These are phyloP conservation scores for Phaetusa simplex DNA, from an alignment of 2,113 vertebrate species.

Conservation along the genomic window DNA sequence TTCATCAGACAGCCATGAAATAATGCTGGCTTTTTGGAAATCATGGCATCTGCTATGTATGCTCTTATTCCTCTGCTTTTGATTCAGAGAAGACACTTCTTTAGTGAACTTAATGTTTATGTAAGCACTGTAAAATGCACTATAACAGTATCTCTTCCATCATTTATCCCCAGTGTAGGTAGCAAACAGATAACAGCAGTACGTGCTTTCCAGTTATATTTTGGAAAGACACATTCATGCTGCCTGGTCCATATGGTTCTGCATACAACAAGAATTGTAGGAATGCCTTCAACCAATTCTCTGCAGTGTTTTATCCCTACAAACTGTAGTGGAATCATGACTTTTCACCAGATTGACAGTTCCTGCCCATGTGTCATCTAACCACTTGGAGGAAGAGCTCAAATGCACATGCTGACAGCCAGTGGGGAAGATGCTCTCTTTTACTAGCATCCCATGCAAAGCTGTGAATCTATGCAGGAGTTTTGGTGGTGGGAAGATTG, in stretches of 20 bases:
- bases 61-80: background rate
- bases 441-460: background rate
- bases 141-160: background rate
- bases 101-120: background rate
- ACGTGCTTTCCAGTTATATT: background rate
- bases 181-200: background rate
- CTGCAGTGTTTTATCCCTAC: background rate
- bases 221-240: background rate
- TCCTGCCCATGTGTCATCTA: background rate
- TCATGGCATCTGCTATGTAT: background rate
- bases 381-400: background rate
- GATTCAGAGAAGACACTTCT: background rate
- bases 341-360: background rate
- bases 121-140: background rate
- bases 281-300: background rate
- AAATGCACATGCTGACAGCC: background rate
- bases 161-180: background rate
- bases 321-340: background rate
- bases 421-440: background rate
- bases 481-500: background rate
- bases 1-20: background rate
- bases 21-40: background rate
- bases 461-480: background rate
- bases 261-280: background rate
- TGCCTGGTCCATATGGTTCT: background rate